These are phyloP conservation scores for Chrysomela aeneicollis DNA, from an alignment of 2,888 invertebrate genomes.

Conservation along the genomic window DNA sequence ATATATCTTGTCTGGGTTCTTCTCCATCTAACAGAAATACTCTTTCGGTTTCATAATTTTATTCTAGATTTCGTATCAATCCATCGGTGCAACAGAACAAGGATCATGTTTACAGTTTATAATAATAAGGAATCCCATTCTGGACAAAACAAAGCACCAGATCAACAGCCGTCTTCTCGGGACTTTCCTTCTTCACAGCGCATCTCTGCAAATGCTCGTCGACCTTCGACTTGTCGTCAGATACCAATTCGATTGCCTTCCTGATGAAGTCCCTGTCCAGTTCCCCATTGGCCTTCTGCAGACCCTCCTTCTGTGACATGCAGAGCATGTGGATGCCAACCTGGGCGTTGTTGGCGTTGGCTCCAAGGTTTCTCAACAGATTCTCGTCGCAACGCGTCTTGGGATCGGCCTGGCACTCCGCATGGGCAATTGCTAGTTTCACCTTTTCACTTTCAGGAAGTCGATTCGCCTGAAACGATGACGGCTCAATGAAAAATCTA, in stretches of 20 bases:
- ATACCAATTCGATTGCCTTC: conserved; percentile 24
- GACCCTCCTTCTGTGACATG: conserved; percentile 35
- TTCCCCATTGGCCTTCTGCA: conserved; percentile 29
- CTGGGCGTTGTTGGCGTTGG: conserved; percentile 26
- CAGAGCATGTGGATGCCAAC: conserved; percentile 36
- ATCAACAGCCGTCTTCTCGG: conserved; percentile 29
- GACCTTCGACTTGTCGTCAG: conserved; percentile 21
- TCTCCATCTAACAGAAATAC: too few relatives aligned
- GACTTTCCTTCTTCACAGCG: conserved; percentile 20
- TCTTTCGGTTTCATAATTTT: not conserved
- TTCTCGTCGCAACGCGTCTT: conserved; percentile 32
- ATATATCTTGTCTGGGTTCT: too few relatives aligned
- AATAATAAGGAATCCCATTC: conserved; percentile 33
- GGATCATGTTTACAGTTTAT: conserved; percentile 22
- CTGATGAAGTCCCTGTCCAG: conserved; percentile 21
- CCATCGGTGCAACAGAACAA: not conserved
- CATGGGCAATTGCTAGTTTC: conserved; percentile 28
- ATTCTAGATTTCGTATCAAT: not conserved
- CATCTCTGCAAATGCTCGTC: conserved; percentile 26
- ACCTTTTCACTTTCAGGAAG: conserved; percentile 26
- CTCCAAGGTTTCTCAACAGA: conserved; percentile 25
- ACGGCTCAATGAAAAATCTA: too few relatives aligned
- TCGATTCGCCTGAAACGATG: conserved; percentile 21
- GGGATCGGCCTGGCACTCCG: conserved; percentile 30
- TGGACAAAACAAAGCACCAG: conserved; percentile 32